Conservation (phyloP, 2,797 vertebrate species). For the Liparis tanakae region DNA sequence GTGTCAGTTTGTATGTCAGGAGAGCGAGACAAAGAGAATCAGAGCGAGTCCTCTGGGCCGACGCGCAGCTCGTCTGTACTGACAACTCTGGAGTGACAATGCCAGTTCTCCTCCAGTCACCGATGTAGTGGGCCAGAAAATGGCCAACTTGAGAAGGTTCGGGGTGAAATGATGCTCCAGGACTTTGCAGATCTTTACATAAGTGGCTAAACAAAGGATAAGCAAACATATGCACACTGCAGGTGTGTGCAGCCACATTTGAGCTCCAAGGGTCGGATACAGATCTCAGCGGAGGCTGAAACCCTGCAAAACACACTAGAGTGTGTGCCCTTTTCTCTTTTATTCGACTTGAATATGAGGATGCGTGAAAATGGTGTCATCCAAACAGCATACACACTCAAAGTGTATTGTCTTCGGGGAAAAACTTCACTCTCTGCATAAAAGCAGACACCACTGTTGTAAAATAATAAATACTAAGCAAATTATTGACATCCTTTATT, state of each 20-base stretch:
- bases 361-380: constrained; percentile 10
- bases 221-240: constrained; percentile 8
- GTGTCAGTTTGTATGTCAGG: constrained; percentile 48
- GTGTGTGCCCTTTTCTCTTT: constrained; percentile 24
- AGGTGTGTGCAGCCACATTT: constrained; percentile 28
- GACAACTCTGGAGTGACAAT: constrained; percentile 28
- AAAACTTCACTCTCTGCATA: constrained; percentile 15
- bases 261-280: constrained; percentile 5
- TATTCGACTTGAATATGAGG: constrained; percentile 32
- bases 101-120: constrained; percentile 40
- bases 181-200: constrained; percentile 15
- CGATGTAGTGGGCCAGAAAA: constrained; percentile 12
- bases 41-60: constrained; percentile 48
- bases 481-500: background rate
- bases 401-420: background rate
- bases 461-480: background rate
- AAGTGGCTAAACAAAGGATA: background rate
- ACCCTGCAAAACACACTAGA: constrained; percentile 22
- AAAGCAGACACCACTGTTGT: background rate
- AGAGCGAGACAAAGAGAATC: constrained; percentile 50
- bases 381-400: background rate
- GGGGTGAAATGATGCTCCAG: constrained; percentile 29
- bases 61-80: constrained; percentile 31
- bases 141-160: constrained; percentile 1
- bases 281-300: constrained; percentile 8